phyloP scores from a whole-genome alignment of 1,140 invertebrate genomes.

The Zaprionus vittiger region DNA sequence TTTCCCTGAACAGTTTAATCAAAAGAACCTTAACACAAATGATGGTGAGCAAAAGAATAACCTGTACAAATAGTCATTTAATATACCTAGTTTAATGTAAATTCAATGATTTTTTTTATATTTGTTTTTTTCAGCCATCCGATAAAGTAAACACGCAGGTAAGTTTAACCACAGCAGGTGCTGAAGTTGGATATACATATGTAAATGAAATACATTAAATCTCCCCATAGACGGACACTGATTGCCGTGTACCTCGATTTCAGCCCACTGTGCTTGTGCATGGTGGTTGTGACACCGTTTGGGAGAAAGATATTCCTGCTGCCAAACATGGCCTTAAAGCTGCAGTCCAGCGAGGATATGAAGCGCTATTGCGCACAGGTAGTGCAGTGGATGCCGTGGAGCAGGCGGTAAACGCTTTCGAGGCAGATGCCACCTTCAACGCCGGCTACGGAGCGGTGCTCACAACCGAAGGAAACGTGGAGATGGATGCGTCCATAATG shows the following conservation, averaged over 20 bases:
- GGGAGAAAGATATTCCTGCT: slow-evolving; percentile 85
- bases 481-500: slow-evolving; percentile 92
- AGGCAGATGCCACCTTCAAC: slow-evolving; percentile 91
- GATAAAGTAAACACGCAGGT: neutral
- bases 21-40: too few relatives aligned
- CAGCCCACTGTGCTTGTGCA: slow-evolving; percentile 88
- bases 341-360: slow-evolving; percentile 84
- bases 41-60: too few relatives aligned
- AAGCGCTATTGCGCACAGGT: slow-evolving; percentile 22
- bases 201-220: neutral
- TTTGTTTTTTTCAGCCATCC: too few relatives aligned
- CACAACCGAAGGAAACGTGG: slow-evolving; percentile 88
- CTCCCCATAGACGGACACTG: neutral
- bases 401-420: slow-evolving; percentile 89
- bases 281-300: slow-evolving; percentile 89
- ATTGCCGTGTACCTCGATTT: neutral
- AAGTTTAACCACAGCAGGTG: neutral
- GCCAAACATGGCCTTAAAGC: slow-evolving; percentile 88
- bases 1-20: too few relatives aligned
- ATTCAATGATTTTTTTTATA: too few relatives aligned
- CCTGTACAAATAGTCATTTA: too few relatives aligned
- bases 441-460: slow-evolving; percentile 88
- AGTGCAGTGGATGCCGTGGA: slow-evolving; percentile 88
- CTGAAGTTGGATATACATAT: neutral
- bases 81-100: too few relatives aligned